phyloP scores from a whole-genome alignment of 2,113 vertebrate species.

The Silurus asotus region DNA sequence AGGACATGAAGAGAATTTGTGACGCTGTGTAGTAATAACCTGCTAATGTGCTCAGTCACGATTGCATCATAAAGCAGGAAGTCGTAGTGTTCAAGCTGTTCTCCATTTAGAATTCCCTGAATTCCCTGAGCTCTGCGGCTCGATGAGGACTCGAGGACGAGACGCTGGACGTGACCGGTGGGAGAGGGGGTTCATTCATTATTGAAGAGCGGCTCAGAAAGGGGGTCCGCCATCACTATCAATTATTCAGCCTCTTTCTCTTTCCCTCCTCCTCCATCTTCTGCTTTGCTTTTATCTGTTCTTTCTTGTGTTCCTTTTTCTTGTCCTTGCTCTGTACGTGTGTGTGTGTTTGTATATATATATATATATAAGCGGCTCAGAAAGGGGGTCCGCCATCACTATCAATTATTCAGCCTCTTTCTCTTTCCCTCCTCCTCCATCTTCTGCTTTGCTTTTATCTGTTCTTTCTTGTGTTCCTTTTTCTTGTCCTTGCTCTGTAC shows the following conservation, averaged over 20 bases:
- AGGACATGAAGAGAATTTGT: no score
- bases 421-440: not conserved
- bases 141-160: slow-evolving; percentile 3
- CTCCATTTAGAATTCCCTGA: not conserved
- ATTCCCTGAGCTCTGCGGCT: slow-evolving; percentile 5
- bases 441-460: not conserved
- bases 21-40: no score
- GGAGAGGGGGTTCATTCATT: slow-evolving; percentile 52
- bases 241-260: slow-evolving; percentile 53
- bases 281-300: not conserved
- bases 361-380: not conserved
- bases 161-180: slow-evolving; percentile 8
- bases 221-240: slow-evolving; percentile 52
- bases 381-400: slow-evolving; percentile 49
- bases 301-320: not conserved
- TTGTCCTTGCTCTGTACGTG: not conserved
- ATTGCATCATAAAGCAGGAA: not conserved
- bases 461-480: not conserved
- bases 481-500: not conserved
- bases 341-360: no score
- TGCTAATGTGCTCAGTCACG: no score
- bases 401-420: slow-evolving; percentile 57
- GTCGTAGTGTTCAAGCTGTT: slow-evolving; percentile 28
- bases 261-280: not conserved
- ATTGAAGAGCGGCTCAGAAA: slow-evolving; percentile 50